These are phyloP conservation scores for Poeciliopsis paucimaculata DNA, from an alignment of 2,797 vertebrate species.

Conservation along the genomic window DNA sequence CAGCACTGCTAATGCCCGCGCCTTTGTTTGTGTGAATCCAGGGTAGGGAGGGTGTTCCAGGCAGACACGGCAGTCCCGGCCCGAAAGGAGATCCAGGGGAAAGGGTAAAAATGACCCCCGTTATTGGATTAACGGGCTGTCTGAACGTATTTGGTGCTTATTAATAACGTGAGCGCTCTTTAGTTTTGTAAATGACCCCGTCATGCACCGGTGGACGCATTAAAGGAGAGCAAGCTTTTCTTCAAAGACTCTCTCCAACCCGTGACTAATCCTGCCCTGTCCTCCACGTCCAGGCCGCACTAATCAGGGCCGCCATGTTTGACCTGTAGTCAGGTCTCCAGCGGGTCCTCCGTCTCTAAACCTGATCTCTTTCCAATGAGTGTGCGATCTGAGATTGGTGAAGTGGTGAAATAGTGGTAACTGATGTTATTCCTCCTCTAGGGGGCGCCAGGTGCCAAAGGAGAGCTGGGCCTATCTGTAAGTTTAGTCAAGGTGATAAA, in stretches of 20 bases:
- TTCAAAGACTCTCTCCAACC: constrained; percentile 65
- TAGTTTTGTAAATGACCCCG: constrained; percentile 56
- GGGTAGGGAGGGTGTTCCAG: constrained; percentile 81
- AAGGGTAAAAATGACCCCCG: constrained; percentile 60
- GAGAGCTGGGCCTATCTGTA: constrained; percentile 83
- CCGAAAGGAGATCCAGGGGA: constrained; percentile 85
- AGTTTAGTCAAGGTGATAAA: constrained; percentile 71
- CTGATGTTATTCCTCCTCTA: constrained; percentile 67
- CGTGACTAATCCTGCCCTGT: constrained; percentile 65
- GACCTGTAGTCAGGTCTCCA: constrained; percentile 51
- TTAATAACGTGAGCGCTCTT: constrained; percentile 53
- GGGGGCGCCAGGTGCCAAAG: constrained; percentile 81
- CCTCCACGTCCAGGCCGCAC: constrained; percentile 55
- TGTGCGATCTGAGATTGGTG: constrained; percentile 54
- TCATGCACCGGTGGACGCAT: constrained; percentile 62
- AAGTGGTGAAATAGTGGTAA: constrained; percentile 33
- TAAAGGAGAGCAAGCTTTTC: constrained; percentile 65
- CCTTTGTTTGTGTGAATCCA: constrained; percentile 52
- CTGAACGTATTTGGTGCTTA: constrained; percentile 47
- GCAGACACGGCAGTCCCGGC: constrained; percentile 75
- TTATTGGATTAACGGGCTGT: constrained; percentile 48
- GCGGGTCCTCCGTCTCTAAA: constrained; percentile 64
- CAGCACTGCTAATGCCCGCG: background rate
- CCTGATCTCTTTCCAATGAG: constrained; percentile 55
- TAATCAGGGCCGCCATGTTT: constrained; percentile 60